Evolutionary conservation across 2,888 invertebrate genomes (phyloP).

Genomic region (Meloe dianella): DNA sequence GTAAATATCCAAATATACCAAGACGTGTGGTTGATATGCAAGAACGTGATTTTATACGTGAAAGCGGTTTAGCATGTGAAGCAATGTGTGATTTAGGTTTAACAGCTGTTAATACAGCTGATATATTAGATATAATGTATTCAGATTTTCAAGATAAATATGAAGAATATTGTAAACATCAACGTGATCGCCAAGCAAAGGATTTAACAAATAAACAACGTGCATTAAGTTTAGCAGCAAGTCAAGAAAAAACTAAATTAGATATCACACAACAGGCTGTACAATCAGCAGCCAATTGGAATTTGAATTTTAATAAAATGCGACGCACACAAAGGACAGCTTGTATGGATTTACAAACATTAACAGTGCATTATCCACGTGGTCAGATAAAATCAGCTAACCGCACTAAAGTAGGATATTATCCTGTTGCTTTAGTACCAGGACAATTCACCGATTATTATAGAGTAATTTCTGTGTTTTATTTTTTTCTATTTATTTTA

Average conservation of each 20-base stretch:
- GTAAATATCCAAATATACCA: constrained; percentile 78
- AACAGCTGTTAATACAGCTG: constrained; percentile 89
- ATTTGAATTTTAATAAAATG: constrained; percentile 79
- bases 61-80: constrained; percentile 80
- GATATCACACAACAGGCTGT: constrained; percentile 83
- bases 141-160: constrained; percentile 95
- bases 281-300: constrained; percentile 88
- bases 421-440: constrained; percentile 92
- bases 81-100: constrained; percentile 92
- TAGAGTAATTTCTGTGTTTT: constrained; percentile 56
- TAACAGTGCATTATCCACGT: constrained; percentile 80
- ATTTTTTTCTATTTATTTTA: background rate
- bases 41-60: constrained; percentile 87
- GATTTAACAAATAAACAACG: constrained; percentile 73
- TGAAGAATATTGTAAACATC: constrained; percentile 83
- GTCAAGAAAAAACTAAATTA: constrained; percentile 63
- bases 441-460: constrained; percentile 95
- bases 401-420: constrained; percentile 68
- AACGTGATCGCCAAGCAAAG: constrained; percentile 72
- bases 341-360: constrained; percentile 92
- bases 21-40: constrained; percentile 87
- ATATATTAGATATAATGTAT: constrained; percentile 94
- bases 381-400: constrained; percentile 58
- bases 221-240: constrained; percentile 66
- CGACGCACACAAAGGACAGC: constrained; percentile 67